Conservation (phyloP, 2,888 invertebrate species). For the Glomeris marginata region DNA sequence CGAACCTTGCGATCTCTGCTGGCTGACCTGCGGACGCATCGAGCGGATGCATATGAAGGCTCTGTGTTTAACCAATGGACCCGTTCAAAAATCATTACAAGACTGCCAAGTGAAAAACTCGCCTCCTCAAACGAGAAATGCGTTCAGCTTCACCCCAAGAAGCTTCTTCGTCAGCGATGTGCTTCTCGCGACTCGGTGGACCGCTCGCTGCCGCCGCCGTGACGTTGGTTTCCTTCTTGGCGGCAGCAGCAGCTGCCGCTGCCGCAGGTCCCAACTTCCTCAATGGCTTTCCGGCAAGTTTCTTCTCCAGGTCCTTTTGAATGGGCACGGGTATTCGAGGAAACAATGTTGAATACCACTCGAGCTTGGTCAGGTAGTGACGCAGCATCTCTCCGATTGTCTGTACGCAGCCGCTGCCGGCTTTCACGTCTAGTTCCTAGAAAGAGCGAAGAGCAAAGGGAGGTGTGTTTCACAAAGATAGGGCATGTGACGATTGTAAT, state of each 20-base stretch:
- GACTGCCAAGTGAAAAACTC: not conserved
- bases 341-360: constrained; percentile 98
- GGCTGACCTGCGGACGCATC: constrained; percentile 8
- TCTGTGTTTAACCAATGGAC: not conserved
- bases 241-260: constrained; percentile 13
- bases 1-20: constrained; percentile 10
- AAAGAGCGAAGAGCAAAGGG: constrained; percentile 5
- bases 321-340: constrained; percentile 98
- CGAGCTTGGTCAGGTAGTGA: constrained; percentile 85
- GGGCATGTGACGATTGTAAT: not conserved
- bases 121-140: constrained; percentile 13
- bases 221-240: constrained; percentile 11
- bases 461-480: constrained; percentile 1
- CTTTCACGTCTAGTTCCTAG: constrained; percentile 87
- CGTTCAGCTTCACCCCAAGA: constrained; percentile 17
- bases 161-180: constrained; percentile 16
- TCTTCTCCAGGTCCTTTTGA: constrained; percentile 71
- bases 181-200: constrained; percentile 8
- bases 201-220: constrained; percentile 5
- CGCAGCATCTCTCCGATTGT: constrained; percentile 83
- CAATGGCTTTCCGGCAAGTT: constrained; percentile 31
- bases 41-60: not conserved
- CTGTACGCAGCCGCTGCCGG: constrained; percentile 88
- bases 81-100: not conserved
- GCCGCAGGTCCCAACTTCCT: constrained; percentile 33